Base-by-base conservation (phyloP, 2,888 invertebrate species). In the Lasioglossum oenotherae region DNA sequence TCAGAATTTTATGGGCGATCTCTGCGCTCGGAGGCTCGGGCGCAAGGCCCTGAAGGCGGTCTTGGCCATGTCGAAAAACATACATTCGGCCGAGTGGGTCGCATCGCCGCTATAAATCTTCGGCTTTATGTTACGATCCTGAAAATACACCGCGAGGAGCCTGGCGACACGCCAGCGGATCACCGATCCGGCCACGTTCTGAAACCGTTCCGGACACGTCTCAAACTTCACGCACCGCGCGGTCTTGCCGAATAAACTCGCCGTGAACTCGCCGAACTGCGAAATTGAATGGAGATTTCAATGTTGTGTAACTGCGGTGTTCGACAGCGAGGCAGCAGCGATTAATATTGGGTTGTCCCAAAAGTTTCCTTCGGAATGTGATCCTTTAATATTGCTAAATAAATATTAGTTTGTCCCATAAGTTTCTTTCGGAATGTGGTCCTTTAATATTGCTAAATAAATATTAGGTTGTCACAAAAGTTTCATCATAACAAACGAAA, bases 61-160 rank as follows among this genome's bases (percentile, higher is more conserved):
- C 86, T 84, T 83, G 74, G 74, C 74, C 85, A 78, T 80, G 78
- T 84, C 87, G 90, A 89, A 91, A 90, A 91, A 90, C 89, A 92
- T 85, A 88, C 86, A 89, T 92, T 88, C 86, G 86, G 77, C 84
- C 85, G 88, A 81, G 85, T 82, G 41, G 87, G 77, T 81, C 86
- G 84, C 86, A 86, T 87, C 85, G 89, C 72, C 78, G 89, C 81
- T 86, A 87, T 93, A 93, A 93, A 93, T 93, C 93, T 90, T 89
- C 80, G 88, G 89, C 89, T 92, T 92, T 91, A 91, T 90, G 90
- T 92, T 92, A 91, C 90, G 89, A 91, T 92, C 89, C 80, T 89
- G 90, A 92, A 93, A 93, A 91, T 91, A 91, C 89, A 83, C 88
- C 77, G 90, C 84, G 87, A 89, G 88, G 90, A 77, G 88, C 79